Conservation (phyloP, 2,888 invertebrate genomes). For the Caenorhabditis wallacei region DNA sequence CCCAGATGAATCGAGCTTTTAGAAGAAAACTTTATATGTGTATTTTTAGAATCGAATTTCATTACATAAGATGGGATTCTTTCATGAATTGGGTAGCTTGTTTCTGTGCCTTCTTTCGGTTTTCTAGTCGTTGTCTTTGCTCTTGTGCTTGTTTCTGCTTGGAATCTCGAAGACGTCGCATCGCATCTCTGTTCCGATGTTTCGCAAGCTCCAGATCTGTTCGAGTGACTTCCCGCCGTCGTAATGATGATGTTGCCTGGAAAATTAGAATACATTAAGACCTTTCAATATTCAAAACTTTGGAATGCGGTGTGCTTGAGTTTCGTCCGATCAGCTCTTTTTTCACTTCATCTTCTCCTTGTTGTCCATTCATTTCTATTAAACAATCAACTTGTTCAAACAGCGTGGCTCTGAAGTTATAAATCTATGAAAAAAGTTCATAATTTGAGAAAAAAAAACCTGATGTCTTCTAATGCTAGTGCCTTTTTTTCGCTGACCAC, state of each 20-base stretch:
- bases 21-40: too few species aligned
- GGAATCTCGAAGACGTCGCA: slow-evolving; percentile 27
- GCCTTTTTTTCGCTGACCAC: slow-evolving; percentile 41
- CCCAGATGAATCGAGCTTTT: too few species aligned
- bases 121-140: not conserved
- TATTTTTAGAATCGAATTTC: too few species aligned
- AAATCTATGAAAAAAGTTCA: not conserved
- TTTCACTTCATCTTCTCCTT: not conserved
- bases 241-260: too few species aligned
- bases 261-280: too few species aligned
- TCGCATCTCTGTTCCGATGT: slow-evolving; percentile 36
- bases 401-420: slow-evolving; percentile 33
- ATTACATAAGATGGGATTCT: too few species aligned
- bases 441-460: slow-evolving; percentile 19
- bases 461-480: slow-evolving; percentile 38
- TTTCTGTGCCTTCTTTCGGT: too few species aligned
- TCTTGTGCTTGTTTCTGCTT: slow-evolving; percentile 13
- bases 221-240: slow-evolving; percentile 47
- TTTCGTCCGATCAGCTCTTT: slow-evolving; percentile 9
- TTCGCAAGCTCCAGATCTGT: slow-evolving; percentile 27
- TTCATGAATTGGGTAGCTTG: too few species aligned
- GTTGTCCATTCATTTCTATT: slow-evolving; percentile 20
- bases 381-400: slow-evolving; percentile 26
- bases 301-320: slow-evolving; percentile 12
- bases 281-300: not conserved